Evolutionary conservation across 2,113 vertebrate species (phyloP).

Genomic region (Pyxicephalus adspersus): DNA sequence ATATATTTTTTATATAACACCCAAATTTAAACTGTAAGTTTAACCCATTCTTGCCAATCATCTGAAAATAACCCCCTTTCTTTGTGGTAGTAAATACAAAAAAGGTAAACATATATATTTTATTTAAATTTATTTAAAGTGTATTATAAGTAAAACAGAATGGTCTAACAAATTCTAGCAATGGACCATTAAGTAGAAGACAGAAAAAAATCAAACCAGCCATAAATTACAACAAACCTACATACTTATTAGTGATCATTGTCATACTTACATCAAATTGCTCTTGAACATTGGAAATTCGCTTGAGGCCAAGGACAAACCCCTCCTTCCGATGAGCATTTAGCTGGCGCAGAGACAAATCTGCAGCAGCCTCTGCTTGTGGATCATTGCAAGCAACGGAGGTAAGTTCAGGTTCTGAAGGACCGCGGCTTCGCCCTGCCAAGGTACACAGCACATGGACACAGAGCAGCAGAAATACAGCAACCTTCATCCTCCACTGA

Average conservation of each 20-base stretch:
- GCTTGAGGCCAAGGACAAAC: conserved; percentile 65
- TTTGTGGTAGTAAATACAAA: no score
- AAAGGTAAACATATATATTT: no score
- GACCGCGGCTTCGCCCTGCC: background rate
- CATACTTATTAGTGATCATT: background rate
- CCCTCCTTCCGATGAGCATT: conserved; percentile 64
- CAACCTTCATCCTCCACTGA: conserved; percentile 34
- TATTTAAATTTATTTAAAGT: no score
- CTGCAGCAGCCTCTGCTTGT: conserved; percentile 55
- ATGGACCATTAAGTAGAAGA: no score
- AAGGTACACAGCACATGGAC: conserved; percentile 41
- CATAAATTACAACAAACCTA: no score
- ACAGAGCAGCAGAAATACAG: conserved; percentile 57
- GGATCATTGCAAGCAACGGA: conserved; percentile 55
- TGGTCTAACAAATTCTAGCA: no score
- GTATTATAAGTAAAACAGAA: no score
- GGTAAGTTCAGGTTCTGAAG: background rate
- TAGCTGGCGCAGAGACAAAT: conserved; percentile 62
- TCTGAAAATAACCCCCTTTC: no score
- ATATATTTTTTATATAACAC: no score
- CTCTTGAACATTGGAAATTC: conserved; percentile 62
- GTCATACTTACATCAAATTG: conserved; percentile 63
- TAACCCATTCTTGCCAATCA: no score
- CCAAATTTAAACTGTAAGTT: no score
- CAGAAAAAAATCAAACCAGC: no score